Evolutionary conservation across 2,888 invertebrate species (phyloP).

Genomic region (Megalurothrips usitatus): DNA sequence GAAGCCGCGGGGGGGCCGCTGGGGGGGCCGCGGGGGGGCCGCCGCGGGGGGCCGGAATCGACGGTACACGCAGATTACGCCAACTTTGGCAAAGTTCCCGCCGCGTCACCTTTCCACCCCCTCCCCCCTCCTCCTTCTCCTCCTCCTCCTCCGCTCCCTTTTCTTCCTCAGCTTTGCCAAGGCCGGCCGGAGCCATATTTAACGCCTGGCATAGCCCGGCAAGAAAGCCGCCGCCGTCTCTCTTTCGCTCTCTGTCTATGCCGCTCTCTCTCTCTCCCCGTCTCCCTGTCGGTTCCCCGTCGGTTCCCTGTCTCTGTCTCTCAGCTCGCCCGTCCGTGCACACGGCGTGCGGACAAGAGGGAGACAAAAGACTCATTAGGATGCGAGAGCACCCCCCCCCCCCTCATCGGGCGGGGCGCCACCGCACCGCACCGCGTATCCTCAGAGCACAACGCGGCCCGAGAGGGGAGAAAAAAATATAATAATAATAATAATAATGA

Average conservation of each 20-base stretch:
- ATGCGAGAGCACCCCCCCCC: not conserved
- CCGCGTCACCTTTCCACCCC: conserved; percentile 29
- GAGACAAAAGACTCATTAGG: not conserved
- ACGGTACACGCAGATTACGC: conserved; percentile 10
- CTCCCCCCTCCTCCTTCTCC: not conserved
- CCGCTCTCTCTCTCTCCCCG: not conserved
- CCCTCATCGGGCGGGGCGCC: no score
- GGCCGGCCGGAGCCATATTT: conserved; percentile 4
- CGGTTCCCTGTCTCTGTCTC: not conserved
- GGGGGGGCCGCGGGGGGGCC: not conserved
- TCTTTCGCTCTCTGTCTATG: conserved; percentile 9
- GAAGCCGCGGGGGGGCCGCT: not conserved
- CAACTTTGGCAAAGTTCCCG: conserved; percentile 16
- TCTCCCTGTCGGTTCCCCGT: not conserved
- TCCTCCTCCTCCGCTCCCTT: not conserved
- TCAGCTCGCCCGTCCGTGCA: not conserved
- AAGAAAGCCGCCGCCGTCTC: not conserved
- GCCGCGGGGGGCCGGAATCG: not conserved
- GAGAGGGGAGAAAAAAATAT: not conserved
- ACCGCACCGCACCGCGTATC: no score
- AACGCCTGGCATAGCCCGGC: not conserved
- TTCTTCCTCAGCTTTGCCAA: not conserved
- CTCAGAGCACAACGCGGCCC: not conserved
- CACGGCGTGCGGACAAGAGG: no score
- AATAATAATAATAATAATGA: no score